Base-by-base conservation (phyloP, 2,888 invertebrate genomes). In the Orthosia incerta region DNA sequence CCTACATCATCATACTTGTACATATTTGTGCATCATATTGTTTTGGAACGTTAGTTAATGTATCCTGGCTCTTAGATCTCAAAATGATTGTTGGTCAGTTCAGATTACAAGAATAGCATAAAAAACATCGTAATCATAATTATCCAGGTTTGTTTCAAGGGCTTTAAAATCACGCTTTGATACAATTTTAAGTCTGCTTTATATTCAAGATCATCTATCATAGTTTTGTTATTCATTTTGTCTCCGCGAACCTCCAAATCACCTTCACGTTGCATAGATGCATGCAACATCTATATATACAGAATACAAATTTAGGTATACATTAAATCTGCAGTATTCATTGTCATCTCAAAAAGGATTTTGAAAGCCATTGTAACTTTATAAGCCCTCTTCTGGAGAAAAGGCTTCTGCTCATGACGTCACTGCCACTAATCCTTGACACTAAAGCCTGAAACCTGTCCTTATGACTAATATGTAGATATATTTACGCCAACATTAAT, bases 391-490 rank as follows among this genome's bases (percentile, higher is more conserved):
- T 59, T 12, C 26, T 53, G 64, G 64, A 48, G 67, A 62, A 80
- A 67, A 80, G 63, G 80, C 48, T 65, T 39, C 26, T 80, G n/a
- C 53, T 53, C 2, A 61, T 82, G 68, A 75, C 79, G 76, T 75
- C 79, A 83, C 46, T 63, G 39, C 23, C 59, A 74, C 23, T 62
- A 74, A 83, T 83, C 87, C 85, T 86, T 85, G 87, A 80, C 87
- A 83, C 86, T 64, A 78, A 80, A 87, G 65, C 39, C 65, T 83
- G 74, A 72, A 87, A 78, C 85, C 80, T 59, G 85, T 77, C 72
- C 67, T 83, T 76, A 78, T 83, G 83, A 86, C 74, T 86, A 87
- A 86, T 79, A 57, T 1, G 12, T 55, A 73, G 11, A 50, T 74
- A 75, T 75, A 78, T 72, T 80, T 78, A 75, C 73, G 53, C 79